A percentile compares a stretch with the other conserved stretches of the same genome.
Evolutionary conservation across 2,888 invertebrate species (phyloP).

Genomic region (Drosophila pseudotakahashii): DNA sequence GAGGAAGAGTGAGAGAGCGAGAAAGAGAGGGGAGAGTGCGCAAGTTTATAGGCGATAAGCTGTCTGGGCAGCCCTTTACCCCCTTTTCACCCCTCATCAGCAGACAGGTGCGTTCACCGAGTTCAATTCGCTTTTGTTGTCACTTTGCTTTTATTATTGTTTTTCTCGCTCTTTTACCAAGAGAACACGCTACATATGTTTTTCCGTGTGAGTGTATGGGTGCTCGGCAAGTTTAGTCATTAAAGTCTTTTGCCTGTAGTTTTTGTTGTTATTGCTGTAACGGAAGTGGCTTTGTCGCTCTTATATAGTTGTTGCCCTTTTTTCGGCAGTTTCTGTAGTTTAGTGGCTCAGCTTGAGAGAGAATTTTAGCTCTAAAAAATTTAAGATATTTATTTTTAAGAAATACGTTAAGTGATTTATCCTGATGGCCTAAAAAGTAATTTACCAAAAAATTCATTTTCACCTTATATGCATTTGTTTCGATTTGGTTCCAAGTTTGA

Average conservation of each 20-base stretch:
- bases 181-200: slow-evolving; percentile 20
- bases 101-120: slow-evolving; percentile 43
- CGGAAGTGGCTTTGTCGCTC: slow-evolving; percentile 65
- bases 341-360: not conserved
- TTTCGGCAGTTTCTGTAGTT: not conserved
- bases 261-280: slow-evolving; percentile 53
- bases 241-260: slow-evolving; percentile 46
- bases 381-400: no score
- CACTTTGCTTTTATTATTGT: slow-evolving; percentile 30
- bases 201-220: slow-evolving; percentile 7
- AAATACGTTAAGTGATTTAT: no score
- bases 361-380: not conserved
- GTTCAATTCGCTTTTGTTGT: slow-evolving; percentile 45
- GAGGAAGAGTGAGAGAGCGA: not conserved
- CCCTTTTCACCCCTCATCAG: not conserved
- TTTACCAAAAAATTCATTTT: no score
- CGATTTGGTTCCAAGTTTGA: no score
- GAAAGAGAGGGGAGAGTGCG: slow-evolving; percentile 22
- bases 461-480: no score
- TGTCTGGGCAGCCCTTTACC: slow-evolving; percentile 46
- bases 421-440: no score
- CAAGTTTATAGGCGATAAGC: slow-evolving; percentile 37
- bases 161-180: slow-evolving; percentile 39
- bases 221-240: slow-evolving; percentile 54
- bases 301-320: slow-evolving; percentile 4